Percentiles rank a stretch among this genome's conserved stretches.
phyloP scores from a whole-genome alignment of 2,113 vertebrate species.

The Potamarius usumacintae region DNA sequence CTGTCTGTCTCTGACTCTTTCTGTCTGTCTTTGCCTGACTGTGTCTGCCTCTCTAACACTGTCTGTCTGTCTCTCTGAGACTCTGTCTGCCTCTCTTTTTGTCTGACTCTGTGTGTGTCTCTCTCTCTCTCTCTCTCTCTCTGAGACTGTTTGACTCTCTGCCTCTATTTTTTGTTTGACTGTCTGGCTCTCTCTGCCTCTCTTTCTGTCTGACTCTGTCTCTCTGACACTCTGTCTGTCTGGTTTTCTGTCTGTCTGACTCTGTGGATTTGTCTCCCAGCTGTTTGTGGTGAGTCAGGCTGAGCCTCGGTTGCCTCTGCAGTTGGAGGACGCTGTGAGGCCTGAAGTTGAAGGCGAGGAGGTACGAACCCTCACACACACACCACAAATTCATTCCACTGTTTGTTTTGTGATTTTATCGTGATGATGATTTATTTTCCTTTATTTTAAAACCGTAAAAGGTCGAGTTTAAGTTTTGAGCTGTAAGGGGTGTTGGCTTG shows the following conservation, averaged over 20 bases:
- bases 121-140: no score
- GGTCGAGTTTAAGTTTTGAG: neutral
- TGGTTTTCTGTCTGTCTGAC: no score
- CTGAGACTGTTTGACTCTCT: no score
- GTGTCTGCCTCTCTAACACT: no score
- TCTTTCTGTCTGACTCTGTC: neutral
- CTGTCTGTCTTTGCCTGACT: no score
- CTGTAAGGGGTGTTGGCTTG: slow-evolving; percentile 1
- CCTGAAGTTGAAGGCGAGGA: slow-evolving; percentile 93
- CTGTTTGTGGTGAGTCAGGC: slow-evolving; percentile 95
- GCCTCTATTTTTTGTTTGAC: no score
- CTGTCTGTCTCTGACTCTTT: no score
- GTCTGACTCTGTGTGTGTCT: no score
- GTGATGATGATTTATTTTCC: no score
- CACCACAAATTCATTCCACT: neutral
- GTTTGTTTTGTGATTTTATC: neutral
- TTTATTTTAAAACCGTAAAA: neutral
- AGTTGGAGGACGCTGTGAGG: slow-evolving; percentile 92
- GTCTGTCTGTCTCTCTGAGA: no score
- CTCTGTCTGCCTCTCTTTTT: no score
- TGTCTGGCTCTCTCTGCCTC: no score
- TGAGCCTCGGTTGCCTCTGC: slow-evolving; percentile 89
- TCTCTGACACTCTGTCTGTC: slow-evolving; percentile 9
- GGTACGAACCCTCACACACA: slow-evolving; percentile 69
- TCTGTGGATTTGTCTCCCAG: slow-evolving; percentile 68